Conservation (phyloP, 2,113 vertebrate species). For the Orycteropus afer region DNA sequence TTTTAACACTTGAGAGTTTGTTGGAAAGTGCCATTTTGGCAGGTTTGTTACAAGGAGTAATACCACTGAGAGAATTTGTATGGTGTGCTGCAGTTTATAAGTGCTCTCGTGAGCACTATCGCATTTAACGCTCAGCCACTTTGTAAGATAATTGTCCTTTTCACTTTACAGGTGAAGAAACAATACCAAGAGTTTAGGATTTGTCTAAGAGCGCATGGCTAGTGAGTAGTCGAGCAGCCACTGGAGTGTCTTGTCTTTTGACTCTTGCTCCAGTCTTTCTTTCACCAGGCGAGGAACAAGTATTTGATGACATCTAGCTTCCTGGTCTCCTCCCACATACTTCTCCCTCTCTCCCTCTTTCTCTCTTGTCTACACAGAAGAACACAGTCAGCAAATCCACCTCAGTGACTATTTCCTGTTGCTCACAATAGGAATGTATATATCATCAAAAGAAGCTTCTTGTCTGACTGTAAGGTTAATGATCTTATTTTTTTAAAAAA, state of each 20-base stretch:
- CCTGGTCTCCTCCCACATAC: neutral
- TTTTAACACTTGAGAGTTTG: slow-evolving; percentile 3
- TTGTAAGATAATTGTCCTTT: neutral
- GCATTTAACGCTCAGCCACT: neutral
- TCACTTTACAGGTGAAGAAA: neutral
- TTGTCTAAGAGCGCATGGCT: neutral
- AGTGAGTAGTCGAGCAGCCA: neutral
- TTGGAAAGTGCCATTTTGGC: neutral
- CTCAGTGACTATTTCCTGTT: neutral
- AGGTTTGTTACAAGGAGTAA: neutral
- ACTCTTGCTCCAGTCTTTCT: neutral
- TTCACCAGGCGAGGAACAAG: neutral
- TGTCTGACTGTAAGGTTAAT: slow-evolving; percentile 29
- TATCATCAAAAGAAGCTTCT: slow-evolving; percentile 56
- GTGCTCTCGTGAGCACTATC: neutral
- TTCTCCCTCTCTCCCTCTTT: neutral
- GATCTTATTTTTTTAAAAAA: neutral
- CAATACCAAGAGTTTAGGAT: neutral
- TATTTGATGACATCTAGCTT: neutral
- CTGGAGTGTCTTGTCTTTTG: neutral
- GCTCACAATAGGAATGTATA: neutral
- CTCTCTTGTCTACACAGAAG: neutral
- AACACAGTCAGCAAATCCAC: neutral
- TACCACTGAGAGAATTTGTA: neutral
- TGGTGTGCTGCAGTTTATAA: neutral